Evolutionary conservation across 2,113 vertebrate species (phyloP), one percentile per base, ranked within the genome.

Genomic region (Dromiciops gliroides): DNA sequence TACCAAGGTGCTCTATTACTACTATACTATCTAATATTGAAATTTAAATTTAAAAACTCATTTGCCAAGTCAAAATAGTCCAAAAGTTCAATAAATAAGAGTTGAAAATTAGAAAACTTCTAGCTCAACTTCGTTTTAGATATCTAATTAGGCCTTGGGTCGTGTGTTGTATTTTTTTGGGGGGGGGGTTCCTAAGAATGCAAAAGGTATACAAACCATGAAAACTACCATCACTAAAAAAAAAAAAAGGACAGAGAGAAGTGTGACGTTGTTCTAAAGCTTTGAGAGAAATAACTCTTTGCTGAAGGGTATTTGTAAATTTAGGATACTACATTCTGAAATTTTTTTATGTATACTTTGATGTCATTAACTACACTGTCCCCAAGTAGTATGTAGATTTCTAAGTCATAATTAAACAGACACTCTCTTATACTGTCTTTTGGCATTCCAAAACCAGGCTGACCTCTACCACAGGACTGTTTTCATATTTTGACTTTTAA

Each of bases 401-500:
- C 90, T 53, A 93, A 92, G 48, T 89, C 49, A 93, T 50, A 52
- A 53, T 75, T 16, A 23, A 60, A 60, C 8, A 31, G 48, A 91
- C 44, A 51, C 2, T 19, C n/a, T 37, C 47, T 48, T 53, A 44
- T 9, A 25, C 75, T 26, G 88, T 48, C 10, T 60, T 51, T n/a
- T 92, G 50, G 94, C 92, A 92, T 16, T 51, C 3, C 52, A 90
- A 89, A 50, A 67, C 44, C 94, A 91, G 92, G 89, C 23, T 83
- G 67, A n/a, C 67, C 22, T 89, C 53, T 51, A 37, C 2, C 47
- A 95, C 53, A 52, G 48, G 51, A 90, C 28, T 26, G 51, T 48
- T 53, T 31, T 49, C 89, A 94, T 24, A 89, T 53, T 50, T 24
- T n/a, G 51, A 16, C 31, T 88, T 89, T 53, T 48, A 44, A 49